phyloP scores from a whole-genome alignment of 2,113 vertebrate species.

The Paradoxurus hermaphroditus region DNA sequence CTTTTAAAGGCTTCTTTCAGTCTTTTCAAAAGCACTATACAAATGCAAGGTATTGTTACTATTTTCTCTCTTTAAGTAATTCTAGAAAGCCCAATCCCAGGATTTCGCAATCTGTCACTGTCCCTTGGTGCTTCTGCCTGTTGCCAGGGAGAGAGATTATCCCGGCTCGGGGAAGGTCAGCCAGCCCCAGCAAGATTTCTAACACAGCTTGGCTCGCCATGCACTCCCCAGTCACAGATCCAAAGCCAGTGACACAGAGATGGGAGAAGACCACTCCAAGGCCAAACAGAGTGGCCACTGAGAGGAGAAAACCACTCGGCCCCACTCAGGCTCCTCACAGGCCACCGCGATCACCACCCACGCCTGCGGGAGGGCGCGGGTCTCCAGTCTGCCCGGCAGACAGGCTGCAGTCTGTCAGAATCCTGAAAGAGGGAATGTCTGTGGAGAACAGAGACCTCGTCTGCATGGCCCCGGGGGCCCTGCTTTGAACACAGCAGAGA shows the following conservation, averaged over 20 bases:
- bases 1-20: slow-evolving; percentile 9
- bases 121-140: slow-evolving; percentile 66
- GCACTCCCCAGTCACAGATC: background rate
- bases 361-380: background rate
- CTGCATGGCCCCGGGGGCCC: slow-evolving; percentile 39
- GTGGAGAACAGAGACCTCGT: slow-evolving; percentile 43
- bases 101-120: slow-evolving; percentile 73
- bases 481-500: slow-evolving; percentile 55
- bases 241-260: background rate
- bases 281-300: background rate
- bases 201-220: slow-evolving; percentile 19
- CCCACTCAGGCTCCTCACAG: background rate
- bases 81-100: slow-evolving; percentile 71
- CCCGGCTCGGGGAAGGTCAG: slow-evolving; percentile 73
- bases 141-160: slow-evolving; percentile 79
- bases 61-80: slow-evolving; percentile 68
- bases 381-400: background rate
- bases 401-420: background rate
- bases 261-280: slow-evolving; percentile 40
- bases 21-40: background rate
- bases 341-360: slow-evolving; percentile 50
- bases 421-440: background rate
- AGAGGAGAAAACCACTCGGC: slow-evolving; percentile 40
- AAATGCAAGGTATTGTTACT: slow-evolving; percentile 30
- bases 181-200: slow-evolving; percentile 61